Evolutionary conservation across 2,888 invertebrate genomes (phyloP).

Genomic region (Plagodis pulveraria): DNA sequence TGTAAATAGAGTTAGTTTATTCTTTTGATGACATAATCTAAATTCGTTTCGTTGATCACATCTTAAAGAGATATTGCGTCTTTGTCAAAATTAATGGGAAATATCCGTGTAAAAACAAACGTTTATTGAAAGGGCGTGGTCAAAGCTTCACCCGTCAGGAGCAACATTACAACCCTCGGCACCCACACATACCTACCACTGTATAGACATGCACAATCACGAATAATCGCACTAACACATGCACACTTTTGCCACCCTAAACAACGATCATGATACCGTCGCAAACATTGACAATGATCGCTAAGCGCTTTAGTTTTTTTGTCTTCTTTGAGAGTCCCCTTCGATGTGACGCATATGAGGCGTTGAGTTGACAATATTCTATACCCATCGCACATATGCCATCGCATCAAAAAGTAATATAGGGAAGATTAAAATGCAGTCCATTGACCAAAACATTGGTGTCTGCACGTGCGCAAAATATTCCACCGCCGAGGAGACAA

Average conservation of each 20-base stretch:
- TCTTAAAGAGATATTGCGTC: conserved; percentile 1
- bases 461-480: conserved; percentile 33
- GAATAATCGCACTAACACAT: conserved; percentile 49
- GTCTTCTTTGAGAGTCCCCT: conserved; percentile 68
- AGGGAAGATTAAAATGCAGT: conserved; percentile 40
- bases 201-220: conserved; percentile 32
- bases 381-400: conserved; percentile 26
- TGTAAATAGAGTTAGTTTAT: no score
- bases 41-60: conserved; percentile 3
- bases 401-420: conserved; percentile 16
- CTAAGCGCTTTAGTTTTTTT: conserved; percentile 80
- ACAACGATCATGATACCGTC: conserved; percentile 55
- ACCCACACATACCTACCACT: conserved; percentile 26
- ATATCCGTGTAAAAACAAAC: conserved; percentile 62
- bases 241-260: conserved; percentile 60
- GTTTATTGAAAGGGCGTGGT: conserved; percentile 75
- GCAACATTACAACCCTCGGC: conserved; percentile 63
- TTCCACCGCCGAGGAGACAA: conserved; percentile 35
- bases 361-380: conserved; percentile 26
- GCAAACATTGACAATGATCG: conserved; percentile 67
- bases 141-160: conserved; percentile 63
- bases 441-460: conserved; percentile 31
- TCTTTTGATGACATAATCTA: neutral
- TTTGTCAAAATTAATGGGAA: conserved; percentile 37
- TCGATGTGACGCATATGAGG: conserved; percentile 47